Conservation (phyloP, 2,797 vertebrate genomes). For the Fundulus diaphanus region DNA sequence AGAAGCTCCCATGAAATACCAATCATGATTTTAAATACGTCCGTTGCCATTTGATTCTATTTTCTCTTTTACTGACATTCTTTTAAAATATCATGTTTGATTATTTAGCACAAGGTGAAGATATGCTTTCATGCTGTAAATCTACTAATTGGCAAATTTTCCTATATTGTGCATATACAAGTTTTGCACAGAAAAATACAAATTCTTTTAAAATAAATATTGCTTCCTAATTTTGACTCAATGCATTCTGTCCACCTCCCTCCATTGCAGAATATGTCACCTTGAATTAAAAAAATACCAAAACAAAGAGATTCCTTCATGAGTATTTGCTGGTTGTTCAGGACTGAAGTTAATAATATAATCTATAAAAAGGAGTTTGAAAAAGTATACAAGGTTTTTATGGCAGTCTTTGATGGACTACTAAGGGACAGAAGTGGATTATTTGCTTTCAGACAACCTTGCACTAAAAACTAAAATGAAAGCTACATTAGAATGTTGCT, state of each 20-base stretch:
- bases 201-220: not conserved
- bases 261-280: not conserved
- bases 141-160: not conserved
- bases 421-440: not conserved
- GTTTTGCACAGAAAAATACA: not conserved
- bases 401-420: not conserved
- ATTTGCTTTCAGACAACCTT: too few species aligned
- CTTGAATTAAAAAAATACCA: not conserved
- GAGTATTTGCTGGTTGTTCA: not conserved
- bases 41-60: too few species aligned
- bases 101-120: not conserved
- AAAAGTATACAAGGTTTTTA: not conserved
- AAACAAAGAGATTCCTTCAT: too few species aligned
- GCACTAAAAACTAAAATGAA: not conserved
- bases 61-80: too few species aligned
- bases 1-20: too few species aligned
- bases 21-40: too few species aligned
- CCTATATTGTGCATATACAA: not conserved
- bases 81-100: not conserved
- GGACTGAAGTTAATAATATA: not conserved
- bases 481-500: not conserved
- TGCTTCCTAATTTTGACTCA: not conserved
- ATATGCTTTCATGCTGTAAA: not conserved
- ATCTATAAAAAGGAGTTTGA: not conserved
- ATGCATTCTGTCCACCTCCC: not conserved